Evolutionary conservation across 2,113 vertebrate species (phyloP), one percentile per base, ranked within the genome.

Genomic region (Campylomormyrus tamandua): DNA sequence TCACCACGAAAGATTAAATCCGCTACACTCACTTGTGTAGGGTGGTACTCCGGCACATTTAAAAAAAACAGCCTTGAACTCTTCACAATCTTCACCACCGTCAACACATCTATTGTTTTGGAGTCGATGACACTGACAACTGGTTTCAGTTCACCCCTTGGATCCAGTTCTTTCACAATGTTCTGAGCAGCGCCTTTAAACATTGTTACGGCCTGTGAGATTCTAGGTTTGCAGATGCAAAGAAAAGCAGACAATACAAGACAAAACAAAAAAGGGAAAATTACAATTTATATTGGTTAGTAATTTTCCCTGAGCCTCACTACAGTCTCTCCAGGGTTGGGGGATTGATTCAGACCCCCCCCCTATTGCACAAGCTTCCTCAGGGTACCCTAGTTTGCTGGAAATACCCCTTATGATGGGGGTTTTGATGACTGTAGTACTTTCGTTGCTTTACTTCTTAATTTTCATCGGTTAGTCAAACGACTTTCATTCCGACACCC

Each of bases 121-220:
- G 46, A 53, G 2, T 89, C 89, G 2, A 3, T 17, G 49, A 35
- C 5, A 46, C 77, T 89, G 31, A 10, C 2, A 19, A 58, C 7
- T 21, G 89, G 80, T 5, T 85, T 21, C 13, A 89, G 80, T 1
- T 85, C 50, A 19, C 80, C 80, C 0, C 13, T 13, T 6, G 31
- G 3, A 31, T 89, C 89, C 83, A 89, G 52, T 13, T 85, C 83
- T n/a, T 89, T 86, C 13, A 85, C 19, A 66, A 89, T 39, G 80
- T 7, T 19, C 7, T 19, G 4, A 48, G 52, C 58, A 0, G 35
- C 11, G 24, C 21, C 84, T 31, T 89, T 89, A 48, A 89, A 89
- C 89, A 89, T 86, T 49, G 31, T 21, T 84, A 46, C 4, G 24
- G 50, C 53, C 53, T 66, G 89, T 48, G 42, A 74, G 24, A 35